These are phyloP conservation scores for Alces alces DNA, from an alignment of 2,113 vertebrate species.

Conservation along the genomic window DNA sequence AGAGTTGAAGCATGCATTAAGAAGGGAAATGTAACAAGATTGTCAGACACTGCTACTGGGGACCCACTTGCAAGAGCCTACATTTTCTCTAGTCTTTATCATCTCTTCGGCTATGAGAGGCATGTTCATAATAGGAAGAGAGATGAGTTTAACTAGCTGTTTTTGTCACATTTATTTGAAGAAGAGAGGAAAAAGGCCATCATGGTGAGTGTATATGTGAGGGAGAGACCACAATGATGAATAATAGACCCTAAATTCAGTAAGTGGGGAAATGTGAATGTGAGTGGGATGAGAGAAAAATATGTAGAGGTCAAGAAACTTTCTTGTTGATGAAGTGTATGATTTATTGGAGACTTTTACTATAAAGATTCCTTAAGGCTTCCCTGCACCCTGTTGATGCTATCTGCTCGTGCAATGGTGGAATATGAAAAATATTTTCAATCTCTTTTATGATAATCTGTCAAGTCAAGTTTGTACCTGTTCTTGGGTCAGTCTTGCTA, in stretches of 20 bases:
- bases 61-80: neutral
- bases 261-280: neutral
- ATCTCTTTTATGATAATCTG: neutral
- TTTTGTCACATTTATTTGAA: neutral
- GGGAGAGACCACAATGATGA: neutral
- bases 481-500: neutral
- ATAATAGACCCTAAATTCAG: neutral
- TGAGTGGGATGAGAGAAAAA: neutral
- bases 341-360: neutral
- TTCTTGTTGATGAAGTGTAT: neutral
- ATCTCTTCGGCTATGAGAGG: neutral
- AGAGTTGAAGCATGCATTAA: neutral
- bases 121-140: neutral
- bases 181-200: neutral
- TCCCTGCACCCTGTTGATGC: neutral
- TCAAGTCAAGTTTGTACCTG: neutral
- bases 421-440: neutral
- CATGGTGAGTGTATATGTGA: neutral
- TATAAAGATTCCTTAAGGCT: neutral
- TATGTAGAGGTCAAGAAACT: neutral
- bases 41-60: neutral
- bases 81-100: neutral
- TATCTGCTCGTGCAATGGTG: neutral
- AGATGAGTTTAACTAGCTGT: neutral
- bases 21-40: neutral